Conservation (phyloP, 2,113 vertebrate genomes). For the Marcusenius ussheri region DNA sequence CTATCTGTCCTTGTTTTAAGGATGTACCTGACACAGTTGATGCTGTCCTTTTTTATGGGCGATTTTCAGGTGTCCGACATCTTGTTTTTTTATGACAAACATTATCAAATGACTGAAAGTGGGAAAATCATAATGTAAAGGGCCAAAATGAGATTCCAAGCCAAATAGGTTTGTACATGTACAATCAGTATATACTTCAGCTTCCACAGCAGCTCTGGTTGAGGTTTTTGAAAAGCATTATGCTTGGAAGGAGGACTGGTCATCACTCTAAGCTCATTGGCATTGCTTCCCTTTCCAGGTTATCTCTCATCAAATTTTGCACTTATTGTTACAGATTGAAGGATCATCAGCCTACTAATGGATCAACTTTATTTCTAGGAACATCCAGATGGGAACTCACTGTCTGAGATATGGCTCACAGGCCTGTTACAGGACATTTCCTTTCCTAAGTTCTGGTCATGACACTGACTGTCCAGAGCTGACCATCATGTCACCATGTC, state of each 20-base stretch:
- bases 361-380: neutral
- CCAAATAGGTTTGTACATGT: neutral
- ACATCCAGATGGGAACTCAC: neutral
- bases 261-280: neutral
- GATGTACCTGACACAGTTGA: neutral
- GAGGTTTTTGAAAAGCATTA: neutral
- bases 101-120: neutral
- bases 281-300: neutral
- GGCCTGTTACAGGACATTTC: neutral
- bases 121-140: neutral
- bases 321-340: neutral
- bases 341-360: neutral
- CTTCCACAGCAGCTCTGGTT: neutral
- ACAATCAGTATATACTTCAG: neutral
- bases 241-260: neutral
- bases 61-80: neutral
- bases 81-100: neutral
- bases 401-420: too few relatives aligned
- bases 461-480: neutral
- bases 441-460: neutral
- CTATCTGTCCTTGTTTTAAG: neutral
- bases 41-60: neutral
- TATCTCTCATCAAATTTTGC: neutral
- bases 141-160: neutral
- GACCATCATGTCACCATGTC: neutral